phyloP scores from a whole-genome alignment of 1,140 invertebrate species.

The Cecropterus lyciades region DNA sequence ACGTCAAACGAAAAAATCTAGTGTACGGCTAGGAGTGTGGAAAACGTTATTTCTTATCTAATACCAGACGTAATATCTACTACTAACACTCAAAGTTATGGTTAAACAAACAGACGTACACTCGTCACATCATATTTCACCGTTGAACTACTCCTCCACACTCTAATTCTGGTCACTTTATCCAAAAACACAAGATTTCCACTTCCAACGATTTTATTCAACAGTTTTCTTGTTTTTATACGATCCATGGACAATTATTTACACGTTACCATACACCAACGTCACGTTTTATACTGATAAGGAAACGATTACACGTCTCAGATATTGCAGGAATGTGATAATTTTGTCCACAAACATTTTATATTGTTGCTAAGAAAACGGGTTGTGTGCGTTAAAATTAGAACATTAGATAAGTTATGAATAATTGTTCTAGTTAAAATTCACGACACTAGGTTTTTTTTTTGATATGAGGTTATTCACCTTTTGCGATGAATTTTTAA shows the following conservation, averaged over 20 bases:
- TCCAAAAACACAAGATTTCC: slow-evolving; percentile 42
- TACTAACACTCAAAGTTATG: background rate
- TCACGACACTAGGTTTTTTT: too few species aligned
- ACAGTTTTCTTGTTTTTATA: slow-evolving; percentile 40
- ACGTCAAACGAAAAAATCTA: too few species aligned
- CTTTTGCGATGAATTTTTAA: too few species aligned
- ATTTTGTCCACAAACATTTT: slow-evolving; percentile 46
- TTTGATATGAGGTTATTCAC: too few species aligned
- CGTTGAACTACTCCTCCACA: slow-evolving; percentile 31
- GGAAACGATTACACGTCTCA: slow-evolving; percentile 26
- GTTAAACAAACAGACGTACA: slow-evolving; percentile 25
- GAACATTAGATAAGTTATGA: too few species aligned
- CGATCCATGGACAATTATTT: slow-evolving; percentile 39
- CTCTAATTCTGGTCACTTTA: slow-evolving; percentile 34
- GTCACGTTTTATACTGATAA: slow-evolving; percentile 55
- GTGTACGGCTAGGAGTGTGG: too few species aligned
- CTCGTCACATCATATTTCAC: slow-evolving; percentile 38
- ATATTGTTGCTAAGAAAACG: slow-evolving; percentile 13
- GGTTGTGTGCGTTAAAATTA: too few species aligned
- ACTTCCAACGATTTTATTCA: slow-evolving; percentile 44
- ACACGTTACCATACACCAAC: slow-evolving; percentile 36
- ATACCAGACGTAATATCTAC: too few species aligned
- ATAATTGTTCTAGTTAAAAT: too few species aligned
- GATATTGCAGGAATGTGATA: slow-evolving; percentile 39
- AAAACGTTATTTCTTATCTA: too few species aligned